Percentiles rank a stretch among this genome's conserved stretches.
Conservation (phyloP, 2,113 vertebrate genomes). For the Coptodon rendalli region DNA sequence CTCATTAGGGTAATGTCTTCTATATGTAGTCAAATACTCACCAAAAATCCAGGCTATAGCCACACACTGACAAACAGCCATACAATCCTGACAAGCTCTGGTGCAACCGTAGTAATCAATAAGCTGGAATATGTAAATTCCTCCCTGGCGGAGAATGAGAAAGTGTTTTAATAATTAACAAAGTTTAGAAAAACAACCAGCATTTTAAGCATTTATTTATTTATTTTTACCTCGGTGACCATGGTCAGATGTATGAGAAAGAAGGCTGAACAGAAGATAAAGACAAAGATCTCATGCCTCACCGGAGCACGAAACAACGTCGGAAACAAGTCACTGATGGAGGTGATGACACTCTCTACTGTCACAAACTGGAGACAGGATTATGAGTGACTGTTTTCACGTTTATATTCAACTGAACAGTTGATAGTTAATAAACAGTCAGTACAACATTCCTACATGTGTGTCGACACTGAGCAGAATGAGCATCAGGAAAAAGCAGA, state of each 20-base stretch:
- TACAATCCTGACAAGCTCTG: constrained; percentile 36
- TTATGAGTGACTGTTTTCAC: background rate
- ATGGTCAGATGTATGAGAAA: constrained; percentile 25
- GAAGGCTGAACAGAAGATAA: constrained; percentile 7
- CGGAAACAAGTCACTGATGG: constrained; percentile 19
- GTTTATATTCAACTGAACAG: background rate
- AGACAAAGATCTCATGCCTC: constrained; percentile 12
- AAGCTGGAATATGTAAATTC: constrained; percentile 56
- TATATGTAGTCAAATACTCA: background rate
- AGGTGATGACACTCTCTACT: constrained; percentile 36
- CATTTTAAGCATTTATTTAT: background rate
- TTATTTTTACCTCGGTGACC: constrained; percentile 35
- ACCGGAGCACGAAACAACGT: background rate
- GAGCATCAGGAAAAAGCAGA: constrained; percentile 66
- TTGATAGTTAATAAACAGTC: background rate
- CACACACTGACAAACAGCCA: constrained; percentile 27
- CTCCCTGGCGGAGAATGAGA: constrained; percentile 20
- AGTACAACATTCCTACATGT: constrained; percentile 21
- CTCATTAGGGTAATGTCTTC: background rate
- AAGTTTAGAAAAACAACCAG: background rate
- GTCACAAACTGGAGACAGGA: constrained; percentile 48
- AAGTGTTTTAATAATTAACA: background rate
- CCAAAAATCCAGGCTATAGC: constrained; percentile 52
- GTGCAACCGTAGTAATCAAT: constrained; percentile 48
- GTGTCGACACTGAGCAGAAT: constrained; percentile 56